phyloP scores from a whole-genome alignment of 2,888 invertebrate species.

The Coelogynopora nodosa region DNA sequence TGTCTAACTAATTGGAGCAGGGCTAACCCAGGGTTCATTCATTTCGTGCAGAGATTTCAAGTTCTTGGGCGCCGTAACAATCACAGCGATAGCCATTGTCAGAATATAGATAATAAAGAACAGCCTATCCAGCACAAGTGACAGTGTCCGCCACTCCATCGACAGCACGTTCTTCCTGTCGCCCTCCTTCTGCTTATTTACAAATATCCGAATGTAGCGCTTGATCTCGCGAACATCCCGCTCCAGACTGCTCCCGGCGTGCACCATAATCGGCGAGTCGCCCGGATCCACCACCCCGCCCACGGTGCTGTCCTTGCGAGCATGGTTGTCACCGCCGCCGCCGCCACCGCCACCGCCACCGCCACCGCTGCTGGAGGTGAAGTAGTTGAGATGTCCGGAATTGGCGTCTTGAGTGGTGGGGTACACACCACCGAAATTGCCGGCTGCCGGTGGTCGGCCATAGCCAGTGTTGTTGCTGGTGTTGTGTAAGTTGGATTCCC shows the following conservation, averaged over 20 bases:
- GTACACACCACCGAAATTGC: neutral
- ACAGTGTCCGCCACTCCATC: constrained; percentile 48
- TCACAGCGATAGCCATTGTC: constrained; percentile 43
- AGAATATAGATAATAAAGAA: constrained; percentile 43
- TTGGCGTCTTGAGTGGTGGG: neutral
- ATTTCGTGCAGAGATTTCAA: neutral
- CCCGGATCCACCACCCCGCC: constrained; percentile 34
- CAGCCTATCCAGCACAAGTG: constrained; percentile 44
- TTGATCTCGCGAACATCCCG: constrained; percentile 45
- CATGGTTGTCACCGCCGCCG: neutral
- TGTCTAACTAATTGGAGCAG: no score
- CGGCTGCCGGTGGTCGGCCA: neutral
- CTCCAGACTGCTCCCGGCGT: constrained; percentile 29
- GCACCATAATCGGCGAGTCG: constrained; percentile 38
- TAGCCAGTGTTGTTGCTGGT: neutral
- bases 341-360: neutral
- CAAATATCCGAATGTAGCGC: constrained; percentile 42
- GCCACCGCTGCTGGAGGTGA: no score
- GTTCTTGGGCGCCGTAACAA: constrained; percentile 18
- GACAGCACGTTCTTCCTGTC: constrained; percentile 44
- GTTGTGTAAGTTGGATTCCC: neutral
- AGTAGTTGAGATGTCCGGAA: neutral
- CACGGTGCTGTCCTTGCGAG: neutral
- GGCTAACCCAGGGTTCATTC: no score
- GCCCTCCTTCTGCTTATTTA: constrained; percentile 45